A percentile compares a stretch with the other conserved stretches of the same genome.
These are phyloP conservation scores for Mareca strepera DNA, from an alignment of 2,797 vertebrate genomes.

Conservation along the genomic window DNA sequence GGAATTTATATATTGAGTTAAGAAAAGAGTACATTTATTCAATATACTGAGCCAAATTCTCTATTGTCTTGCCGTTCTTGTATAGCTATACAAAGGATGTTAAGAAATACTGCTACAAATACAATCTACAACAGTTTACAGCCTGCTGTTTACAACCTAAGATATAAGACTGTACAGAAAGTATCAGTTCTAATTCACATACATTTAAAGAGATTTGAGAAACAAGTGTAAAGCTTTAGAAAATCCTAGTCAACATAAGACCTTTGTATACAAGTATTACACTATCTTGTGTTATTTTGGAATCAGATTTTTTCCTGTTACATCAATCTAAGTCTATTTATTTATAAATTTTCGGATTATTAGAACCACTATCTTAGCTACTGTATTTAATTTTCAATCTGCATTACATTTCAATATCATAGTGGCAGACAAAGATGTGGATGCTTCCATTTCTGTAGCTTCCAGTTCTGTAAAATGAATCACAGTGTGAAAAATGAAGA, in stretches of 20 bases:
- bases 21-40: conserved; percentile 46
- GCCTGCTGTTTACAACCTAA: neutral
- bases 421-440: conserved; percentile 59
- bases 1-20: conserved; percentile 29
- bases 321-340: conserved; percentile 82
- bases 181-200: neutral
- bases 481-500: conserved; percentile 82
- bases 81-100: neutral
- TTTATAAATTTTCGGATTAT: conserved; percentile 78
- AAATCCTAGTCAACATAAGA: conserved; percentile 59
- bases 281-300: conserved; percentile 16
- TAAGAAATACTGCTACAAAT: neutral
- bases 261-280: conserved; percentile 55
- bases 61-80: neutral
- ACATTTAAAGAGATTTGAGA: conserved; percentile 31
- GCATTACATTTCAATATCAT: conserved; percentile 78
- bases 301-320: conserved; percentile 64
- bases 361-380: conserved; percentile 74
- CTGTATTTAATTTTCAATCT: conserved; percentile 78
- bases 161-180: neutral
- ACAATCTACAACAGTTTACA: neutral
- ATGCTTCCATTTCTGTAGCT: conserved; percentile 72
- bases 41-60: neutral
- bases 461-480: conserved; percentile 71
- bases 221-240: conserved; percentile 54